Conservation (phyloP, 2,113 vertebrate genomes). For the Odontophorus gujanensis region DNA sequence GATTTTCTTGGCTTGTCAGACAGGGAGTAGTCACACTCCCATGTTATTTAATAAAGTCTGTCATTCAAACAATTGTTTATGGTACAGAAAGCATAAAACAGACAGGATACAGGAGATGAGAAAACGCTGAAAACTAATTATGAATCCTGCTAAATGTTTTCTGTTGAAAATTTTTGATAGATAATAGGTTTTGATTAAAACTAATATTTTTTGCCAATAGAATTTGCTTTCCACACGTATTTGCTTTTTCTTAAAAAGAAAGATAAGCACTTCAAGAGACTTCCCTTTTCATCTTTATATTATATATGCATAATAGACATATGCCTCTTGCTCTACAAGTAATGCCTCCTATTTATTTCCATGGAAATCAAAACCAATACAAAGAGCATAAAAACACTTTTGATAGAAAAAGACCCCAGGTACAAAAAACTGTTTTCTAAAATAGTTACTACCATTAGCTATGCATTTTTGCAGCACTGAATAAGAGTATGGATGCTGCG, state of each 20-base stretch:
- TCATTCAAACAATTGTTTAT: background rate
- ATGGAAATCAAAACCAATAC: background rate
- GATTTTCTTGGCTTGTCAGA: background rate
- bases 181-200: slow-evolving; percentile 30
- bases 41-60: slow-evolving; percentile 1
- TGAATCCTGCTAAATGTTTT: background rate
- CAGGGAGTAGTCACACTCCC: background rate
- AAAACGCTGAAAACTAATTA: slow-evolving; percentile 6
- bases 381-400: background rate
- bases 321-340: background rate
- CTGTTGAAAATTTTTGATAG: background rate
- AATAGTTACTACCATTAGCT: background rate
- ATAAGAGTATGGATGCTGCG: background rate
- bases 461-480: background rate
- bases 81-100: background rate
- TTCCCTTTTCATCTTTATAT: background rate
- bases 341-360: background rate
- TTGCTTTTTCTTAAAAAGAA: background rate
- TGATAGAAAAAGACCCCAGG: background rate
- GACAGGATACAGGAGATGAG: background rate
- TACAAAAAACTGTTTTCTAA: background rate
- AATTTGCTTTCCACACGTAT: background rate
- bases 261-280: background rate
- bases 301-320: background rate
- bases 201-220: background rate